Conservation (phyloP, 2,797 vertebrate genomes). For the Chelon labrosus region DNA sequence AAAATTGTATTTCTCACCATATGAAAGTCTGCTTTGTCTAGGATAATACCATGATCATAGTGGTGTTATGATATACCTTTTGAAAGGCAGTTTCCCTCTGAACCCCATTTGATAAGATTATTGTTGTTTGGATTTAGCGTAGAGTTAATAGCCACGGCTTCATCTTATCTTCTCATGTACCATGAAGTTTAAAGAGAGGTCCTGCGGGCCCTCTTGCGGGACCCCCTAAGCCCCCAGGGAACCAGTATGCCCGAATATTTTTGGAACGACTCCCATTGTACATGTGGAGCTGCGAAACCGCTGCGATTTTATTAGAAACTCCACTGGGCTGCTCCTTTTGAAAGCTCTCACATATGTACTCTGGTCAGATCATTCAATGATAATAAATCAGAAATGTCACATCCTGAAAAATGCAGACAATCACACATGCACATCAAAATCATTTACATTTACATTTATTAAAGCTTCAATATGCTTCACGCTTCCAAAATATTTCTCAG, state of each 20-base stretch:
- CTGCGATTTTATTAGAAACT: background rate
- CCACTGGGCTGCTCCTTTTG: background rate
- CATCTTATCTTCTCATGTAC: background rate
- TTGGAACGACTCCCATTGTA: constrained; percentile 11
- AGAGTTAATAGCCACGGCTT: background rate
- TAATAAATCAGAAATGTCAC: background rate
- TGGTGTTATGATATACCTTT: background rate
- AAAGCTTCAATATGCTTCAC: too few relatives aligned
- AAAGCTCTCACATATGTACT: background rate
- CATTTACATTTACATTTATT: too few relatives aligned
- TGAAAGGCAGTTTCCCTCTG: background rate
- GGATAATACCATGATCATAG: too few relatives aligned
- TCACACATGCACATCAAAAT: too few relatives aligned
- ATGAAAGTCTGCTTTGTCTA: too few relatives aligned
- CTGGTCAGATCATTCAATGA: too few relatives aligned
- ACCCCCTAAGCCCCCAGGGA: constrained; percentile 5
- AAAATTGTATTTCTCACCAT: too few relatives aligned
- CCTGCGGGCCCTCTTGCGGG: background rate
- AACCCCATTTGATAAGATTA: background rate
- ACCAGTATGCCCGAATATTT: constrained; percentile 3
- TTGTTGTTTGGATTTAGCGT: background rate
- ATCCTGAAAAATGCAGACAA: background rate
- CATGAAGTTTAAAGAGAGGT: constrained; percentile 6
- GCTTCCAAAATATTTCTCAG: too few relatives aligned
- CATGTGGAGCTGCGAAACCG: background rate